Conservation (phyloP, 2,113 vertebrate species). For the Pampusana beccarii region DNA sequence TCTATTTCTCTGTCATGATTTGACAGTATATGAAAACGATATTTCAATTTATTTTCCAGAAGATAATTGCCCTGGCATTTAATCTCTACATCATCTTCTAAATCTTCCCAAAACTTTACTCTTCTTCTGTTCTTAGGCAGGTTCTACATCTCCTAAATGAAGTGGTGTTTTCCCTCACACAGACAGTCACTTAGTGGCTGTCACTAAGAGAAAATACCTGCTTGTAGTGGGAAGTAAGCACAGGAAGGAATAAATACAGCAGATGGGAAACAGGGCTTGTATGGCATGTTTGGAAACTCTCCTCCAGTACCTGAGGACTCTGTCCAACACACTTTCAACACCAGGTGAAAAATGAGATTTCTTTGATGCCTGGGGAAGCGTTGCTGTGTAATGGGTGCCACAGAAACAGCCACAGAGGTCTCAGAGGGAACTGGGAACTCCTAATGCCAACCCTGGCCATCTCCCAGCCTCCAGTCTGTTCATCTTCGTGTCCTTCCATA, state of each 20-base stretch:
- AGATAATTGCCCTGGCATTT: conserved; percentile 34
- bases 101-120: background rate
- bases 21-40: conserved; percentile 55
- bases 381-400: background rate
- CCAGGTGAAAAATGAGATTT: background rate
- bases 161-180: background rate
- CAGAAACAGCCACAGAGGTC: background rate
- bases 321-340: background rate
- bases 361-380: background rate
- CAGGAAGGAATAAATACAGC: background rate
- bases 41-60: background rate
- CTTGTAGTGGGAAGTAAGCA: background rate
- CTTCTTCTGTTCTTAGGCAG: background rate
- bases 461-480: background rate
- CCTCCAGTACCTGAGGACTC: background rate
- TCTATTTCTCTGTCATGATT: conserved; percentile 31
- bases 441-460: background rate
- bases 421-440: background rate
- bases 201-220: background rate
- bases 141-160: background rate
- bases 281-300: background rate
- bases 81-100: background rate
- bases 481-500: background rate
- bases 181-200: background rate
- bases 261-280: background rate